A percentile compares a stretch with the other conserved stretches of the same genome.
Evolutionary conservation across 2,797 vertebrate genomes (phyloP).

Genomic region (Taeniopygia guttata): DNA sequence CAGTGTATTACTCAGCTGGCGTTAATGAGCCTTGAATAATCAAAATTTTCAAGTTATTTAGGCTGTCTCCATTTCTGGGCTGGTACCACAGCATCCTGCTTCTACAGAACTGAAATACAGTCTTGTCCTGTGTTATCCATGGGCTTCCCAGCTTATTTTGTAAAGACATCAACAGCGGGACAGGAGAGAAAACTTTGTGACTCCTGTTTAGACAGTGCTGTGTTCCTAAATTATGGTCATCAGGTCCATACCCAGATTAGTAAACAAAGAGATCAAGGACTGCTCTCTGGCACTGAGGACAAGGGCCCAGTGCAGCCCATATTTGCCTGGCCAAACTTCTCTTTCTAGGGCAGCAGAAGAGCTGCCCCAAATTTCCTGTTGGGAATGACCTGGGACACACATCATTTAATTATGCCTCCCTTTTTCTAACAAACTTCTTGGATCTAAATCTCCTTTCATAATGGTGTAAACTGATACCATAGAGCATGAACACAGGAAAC

Average conservation of each 20-base stretch:
- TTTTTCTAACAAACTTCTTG: background rate
- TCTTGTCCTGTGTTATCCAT: background rate
- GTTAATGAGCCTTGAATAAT: conserved; percentile 6
- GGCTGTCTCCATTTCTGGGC: background rate
- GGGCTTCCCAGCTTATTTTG: background rate
- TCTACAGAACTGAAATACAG: background rate
- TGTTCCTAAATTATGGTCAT: background rate
- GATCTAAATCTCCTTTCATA: background rate
- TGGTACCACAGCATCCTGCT: background rate
- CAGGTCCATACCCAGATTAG: background rate
- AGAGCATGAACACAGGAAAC: background rate
- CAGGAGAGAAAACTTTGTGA: background rate
- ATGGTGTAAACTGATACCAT: background rate
- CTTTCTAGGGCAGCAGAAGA: background rate
- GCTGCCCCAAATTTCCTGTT: background rate
- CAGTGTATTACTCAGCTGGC: background rate
- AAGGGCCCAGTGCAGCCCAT: background rate
- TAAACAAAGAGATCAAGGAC: background rate
- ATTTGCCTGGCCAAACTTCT: background rate
- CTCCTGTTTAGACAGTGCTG: background rate
- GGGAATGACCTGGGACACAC: background rate
- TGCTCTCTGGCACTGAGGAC: background rate
- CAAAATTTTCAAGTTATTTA: background rate
- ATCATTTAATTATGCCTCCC: background rate
- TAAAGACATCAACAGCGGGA: background rate